Conservation (phyloP, 1,140 invertebrate species). For the Heliconius melpomene region DNA sequence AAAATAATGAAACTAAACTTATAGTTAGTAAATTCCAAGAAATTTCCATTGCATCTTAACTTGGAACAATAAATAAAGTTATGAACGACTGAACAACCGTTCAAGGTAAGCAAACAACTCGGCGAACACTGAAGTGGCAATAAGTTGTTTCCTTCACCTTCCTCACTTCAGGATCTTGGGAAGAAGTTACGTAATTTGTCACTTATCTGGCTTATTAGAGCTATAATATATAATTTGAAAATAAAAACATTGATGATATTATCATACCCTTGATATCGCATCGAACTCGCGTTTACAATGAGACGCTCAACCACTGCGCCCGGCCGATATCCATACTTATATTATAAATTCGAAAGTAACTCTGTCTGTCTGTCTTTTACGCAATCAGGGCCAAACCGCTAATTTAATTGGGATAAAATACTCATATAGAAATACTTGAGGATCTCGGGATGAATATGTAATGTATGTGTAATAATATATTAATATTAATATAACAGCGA, state of each 20-base stretch:
- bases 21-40: not conserved
- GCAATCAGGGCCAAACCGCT: too few relatives aligned
- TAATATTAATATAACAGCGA: too few relatives aligned
- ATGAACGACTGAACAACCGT: not conserved
- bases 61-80: conserved; percentile 1
- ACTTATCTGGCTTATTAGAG: not conserved
- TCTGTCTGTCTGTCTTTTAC: too few relatives aligned
- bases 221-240: not conserved
- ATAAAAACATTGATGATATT: not conserved
- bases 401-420: too few relatives aligned
- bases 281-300: too few relatives aligned
- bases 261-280: too few relatives aligned
- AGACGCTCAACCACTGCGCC: too few relatives aligned
- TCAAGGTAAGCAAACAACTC: conserved; percentile 17
- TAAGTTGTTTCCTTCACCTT: conserved; percentile 24
- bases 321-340: too few relatives aligned
- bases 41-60: not conserved
- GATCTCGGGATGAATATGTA: too few relatives aligned
- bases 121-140: conserved; percentile 21
- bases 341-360: too few relatives aligned
- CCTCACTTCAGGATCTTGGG: not conserved
- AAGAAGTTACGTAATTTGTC: not conserved
- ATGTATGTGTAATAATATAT: too few relatives aligned
- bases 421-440: too few relatives aligned
- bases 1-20: not conserved